Percentiles rank a stretch among this genome's conserved stretches.
Evolutionary conservation across 1,140 invertebrate genomes (phyloP).

Genomic region (Manduca sexta): DNA sequence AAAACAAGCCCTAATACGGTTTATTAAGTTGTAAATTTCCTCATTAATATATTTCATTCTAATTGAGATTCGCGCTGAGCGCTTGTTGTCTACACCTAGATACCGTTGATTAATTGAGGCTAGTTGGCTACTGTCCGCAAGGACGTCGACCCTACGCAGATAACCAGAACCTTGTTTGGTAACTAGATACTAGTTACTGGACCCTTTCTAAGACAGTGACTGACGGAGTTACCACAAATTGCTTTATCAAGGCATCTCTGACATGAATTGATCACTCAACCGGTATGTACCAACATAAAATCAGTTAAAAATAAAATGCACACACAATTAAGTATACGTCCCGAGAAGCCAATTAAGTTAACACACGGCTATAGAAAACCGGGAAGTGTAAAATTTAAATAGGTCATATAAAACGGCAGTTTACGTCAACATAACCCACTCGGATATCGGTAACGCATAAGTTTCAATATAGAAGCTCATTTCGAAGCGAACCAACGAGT

Average conservation of each 20-base stretch:
- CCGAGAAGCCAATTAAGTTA: background rate
- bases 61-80: background rate
- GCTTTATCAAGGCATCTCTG: conserved; percentile 10
- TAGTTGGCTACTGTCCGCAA: conserved; percentile 20
- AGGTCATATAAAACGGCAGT: conserved; percentile 13
- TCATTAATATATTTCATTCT: background rate
- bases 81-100: background rate
- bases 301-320: background rate
- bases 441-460: conserved; percentile 23
- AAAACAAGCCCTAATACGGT: too few relatives aligned
- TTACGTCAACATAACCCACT: conserved; percentile 6
- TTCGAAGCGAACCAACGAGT: conserved; percentile 25
- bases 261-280: background rate
- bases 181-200: conserved; percentile 14
- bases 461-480: conserved; percentile 29
- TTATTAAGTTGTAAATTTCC: too few relatives aligned
- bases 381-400: conserved; percentile 17
- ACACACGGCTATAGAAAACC: background rate
- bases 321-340: too few relatives aligned
- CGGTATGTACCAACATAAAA: background rate
- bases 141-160: conserved; percentile 26
- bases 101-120: conserved; percentile 29
- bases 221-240: conserved; percentile 20
- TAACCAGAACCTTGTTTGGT: conserved; percentile 16
- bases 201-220: conserved; percentile 23